phyloP scores from a whole-genome alignment of 2,797 vertebrate genomes.

The Rhinella marina region DNA sequence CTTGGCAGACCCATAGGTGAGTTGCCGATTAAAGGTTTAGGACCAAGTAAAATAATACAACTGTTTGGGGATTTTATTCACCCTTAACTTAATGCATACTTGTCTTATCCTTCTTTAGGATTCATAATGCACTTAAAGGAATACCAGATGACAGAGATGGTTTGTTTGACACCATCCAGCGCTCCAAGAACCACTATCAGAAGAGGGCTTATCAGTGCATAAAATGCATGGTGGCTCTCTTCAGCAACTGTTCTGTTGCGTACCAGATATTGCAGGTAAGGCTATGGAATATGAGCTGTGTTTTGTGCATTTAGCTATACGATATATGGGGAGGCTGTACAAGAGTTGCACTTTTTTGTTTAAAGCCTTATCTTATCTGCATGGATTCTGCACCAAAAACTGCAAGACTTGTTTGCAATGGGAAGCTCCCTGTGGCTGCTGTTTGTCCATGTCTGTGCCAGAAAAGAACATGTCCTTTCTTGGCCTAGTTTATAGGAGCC shows the following conservation, averaged over 20 bases:
- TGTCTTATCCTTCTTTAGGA: constrained; percentile 74
- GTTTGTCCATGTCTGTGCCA: too few species aligned
- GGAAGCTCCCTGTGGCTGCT: too few species aligned
- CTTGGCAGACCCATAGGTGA: constrained; percentile 99
- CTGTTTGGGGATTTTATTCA: too few species aligned
- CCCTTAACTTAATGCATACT: neutral
- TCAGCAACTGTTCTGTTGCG: constrained; percentile 98
- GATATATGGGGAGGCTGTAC: neutral
- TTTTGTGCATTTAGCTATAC: neutral
- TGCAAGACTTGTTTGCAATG: too few species aligned
- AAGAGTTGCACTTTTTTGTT: neutral
- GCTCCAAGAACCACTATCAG: constrained; percentile 99
- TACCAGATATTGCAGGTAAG: constrained; percentile 98
- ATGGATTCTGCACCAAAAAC: too few species aligned
- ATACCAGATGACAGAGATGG: constrained; percentile 98
- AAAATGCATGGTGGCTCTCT: constrained; percentile 99
- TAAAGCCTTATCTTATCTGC: too few species aligned
- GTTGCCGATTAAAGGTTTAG: constrained; percentile 44
- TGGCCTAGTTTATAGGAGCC: too few species aligned
- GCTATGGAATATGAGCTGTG: neutral
- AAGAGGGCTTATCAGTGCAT: constrained; percentile 99
- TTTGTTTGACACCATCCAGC: constrained; percentile 98
- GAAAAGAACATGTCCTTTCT: too few species aligned
- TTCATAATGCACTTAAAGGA: constrained; percentile 98
- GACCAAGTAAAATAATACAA: neutral